A percentile compares a stretch with the other conserved stretches of the same genome.
These are phyloP conservation scores for Cepaea hortensis DNA, from an alignment of 2,888 invertebrate species.

Conservation along the genomic window DNA sequence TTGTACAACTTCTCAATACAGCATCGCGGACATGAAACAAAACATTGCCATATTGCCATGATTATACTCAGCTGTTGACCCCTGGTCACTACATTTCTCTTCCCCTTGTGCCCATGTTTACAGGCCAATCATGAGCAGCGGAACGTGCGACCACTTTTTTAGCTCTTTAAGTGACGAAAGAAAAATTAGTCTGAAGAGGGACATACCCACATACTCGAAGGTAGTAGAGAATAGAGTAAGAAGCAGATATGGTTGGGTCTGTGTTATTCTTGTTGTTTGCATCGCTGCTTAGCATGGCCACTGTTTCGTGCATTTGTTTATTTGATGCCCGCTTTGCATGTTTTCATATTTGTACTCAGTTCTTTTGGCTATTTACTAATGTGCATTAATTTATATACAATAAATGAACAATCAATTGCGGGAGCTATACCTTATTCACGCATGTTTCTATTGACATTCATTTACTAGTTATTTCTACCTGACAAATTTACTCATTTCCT, in stretches of 20 bases:
- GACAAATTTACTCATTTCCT: no score
- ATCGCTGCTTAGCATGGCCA: background rate
- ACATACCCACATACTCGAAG: slow-evolving; percentile 75
- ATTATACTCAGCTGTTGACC: no score
- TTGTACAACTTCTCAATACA: no score
- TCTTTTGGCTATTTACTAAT: no score
- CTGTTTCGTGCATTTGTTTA: background rate
- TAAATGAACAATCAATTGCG: no score
- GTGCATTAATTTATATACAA: no score
- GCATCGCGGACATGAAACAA: no score
- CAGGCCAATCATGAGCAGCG: slow-evolving; percentile 59
- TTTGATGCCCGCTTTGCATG: background rate
- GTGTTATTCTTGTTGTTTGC: no score
- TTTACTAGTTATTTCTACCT: no score
- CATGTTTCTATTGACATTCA: no score
- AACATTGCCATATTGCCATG: no score
- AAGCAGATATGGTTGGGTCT: background rate
- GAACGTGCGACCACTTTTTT: slow-evolving; percentile 64
- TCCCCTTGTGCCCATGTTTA: slow-evolving; percentile 49
- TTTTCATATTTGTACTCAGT: background rate
- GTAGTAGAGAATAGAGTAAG: slow-evolving; percentile 55
- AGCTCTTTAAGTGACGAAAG: slow-evolving; percentile 72
- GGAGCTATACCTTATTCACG: no score
- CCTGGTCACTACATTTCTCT: slow-evolving; percentile 45
- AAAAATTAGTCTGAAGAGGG: slow-evolving; percentile 73